Percentiles rank a stretch among this genome's conserved stretches.
Conservation (phyloP, 2,888 invertebrate genomes). For the Cheilosia impressa region DNA sequence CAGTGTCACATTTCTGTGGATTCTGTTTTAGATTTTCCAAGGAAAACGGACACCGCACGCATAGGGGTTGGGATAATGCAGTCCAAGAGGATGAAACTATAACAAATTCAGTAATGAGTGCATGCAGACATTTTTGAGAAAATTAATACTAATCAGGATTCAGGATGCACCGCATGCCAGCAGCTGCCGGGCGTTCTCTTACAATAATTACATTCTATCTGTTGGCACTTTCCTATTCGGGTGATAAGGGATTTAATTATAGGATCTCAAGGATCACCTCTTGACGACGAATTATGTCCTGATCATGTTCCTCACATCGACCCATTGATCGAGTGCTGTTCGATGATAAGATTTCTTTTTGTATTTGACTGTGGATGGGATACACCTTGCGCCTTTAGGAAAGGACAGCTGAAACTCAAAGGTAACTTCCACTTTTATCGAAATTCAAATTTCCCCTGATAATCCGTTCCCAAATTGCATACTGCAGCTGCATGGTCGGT, state of each 20-base stretch:
- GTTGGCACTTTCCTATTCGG: conserved; percentile 32
- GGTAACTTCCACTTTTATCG: conserved; percentile 30
- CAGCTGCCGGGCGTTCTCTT: conserved; percentile 60
- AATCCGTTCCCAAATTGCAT: conserved; percentile 69
- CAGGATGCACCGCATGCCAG: conserved; percentile 52
- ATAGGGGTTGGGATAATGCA: conserved; percentile 4
- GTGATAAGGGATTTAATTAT: conserved; percentile 63
- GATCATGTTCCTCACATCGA: conserved; percentile 36
- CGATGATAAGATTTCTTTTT: conserved; percentile 4
- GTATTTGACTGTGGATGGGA: conserved; percentile 16
- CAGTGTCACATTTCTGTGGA: conserved; percentile 56
- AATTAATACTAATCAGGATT: conserved; percentile 64
- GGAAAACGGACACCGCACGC: conserved; percentile 43
- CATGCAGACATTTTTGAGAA: conserved; percentile 28
- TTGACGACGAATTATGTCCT: conserved; percentile 57
- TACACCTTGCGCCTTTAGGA: conserved; percentile 42
- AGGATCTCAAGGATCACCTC: conserved; percentile 32
- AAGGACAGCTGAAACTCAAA: conserved; percentile 34
- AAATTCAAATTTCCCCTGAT: conserved; percentile 54
- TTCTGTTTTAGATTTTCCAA: conserved; percentile 16
- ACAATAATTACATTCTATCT: conserved; percentile 37
- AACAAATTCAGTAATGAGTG: conserved; percentile 52
- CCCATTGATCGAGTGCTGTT: conserved; percentile 4
- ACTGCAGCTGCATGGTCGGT: conserved; percentile 50
- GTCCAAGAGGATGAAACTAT: conserved; percentile 18